phyloP scores from a whole-genome alignment of 2,888 invertebrate genomes.

The Himalopsyche kuldschensis region DNA sequence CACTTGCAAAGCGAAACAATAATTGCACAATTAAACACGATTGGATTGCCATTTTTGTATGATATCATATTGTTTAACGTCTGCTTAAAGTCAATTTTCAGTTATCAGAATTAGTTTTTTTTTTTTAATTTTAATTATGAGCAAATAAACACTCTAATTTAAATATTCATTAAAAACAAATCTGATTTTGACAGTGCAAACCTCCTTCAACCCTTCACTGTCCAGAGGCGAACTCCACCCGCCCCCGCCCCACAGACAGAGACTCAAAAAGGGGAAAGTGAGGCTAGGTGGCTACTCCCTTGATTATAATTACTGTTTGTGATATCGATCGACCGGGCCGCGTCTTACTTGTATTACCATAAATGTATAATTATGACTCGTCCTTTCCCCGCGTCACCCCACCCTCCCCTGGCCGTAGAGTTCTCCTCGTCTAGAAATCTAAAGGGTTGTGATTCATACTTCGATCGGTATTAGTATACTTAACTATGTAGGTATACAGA shows the following conservation, averaged over 20 bases:
- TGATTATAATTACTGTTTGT: slow-evolving; percentile 41
- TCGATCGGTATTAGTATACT: background rate
- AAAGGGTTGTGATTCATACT: background rate
- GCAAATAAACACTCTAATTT: background rate
- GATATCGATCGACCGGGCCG: slow-evolving; percentile 41
- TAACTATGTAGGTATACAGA: background rate
- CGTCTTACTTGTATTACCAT: slow-evolving; percentile 41
- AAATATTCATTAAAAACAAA: background rate
- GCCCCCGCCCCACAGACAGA: slow-evolving; percentile 5
- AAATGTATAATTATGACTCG: slow-evolving; percentile 40
- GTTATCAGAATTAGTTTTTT: too few species aligned
- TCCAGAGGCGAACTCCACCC: slow-evolving; percentile 34
- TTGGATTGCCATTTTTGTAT: too few species aligned
- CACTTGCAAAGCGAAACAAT: too few species aligned
- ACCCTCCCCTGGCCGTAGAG: background rate
- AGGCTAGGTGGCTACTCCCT: slow-evolving; percentile 25
- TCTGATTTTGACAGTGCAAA: slow-evolving; percentile 15
- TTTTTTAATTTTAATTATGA: background rate
- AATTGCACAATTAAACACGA: too few species aligned
- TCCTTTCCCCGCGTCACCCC: slow-evolving; percentile 10
- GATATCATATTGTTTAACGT: too few species aligned
- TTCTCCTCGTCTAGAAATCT: background rate
- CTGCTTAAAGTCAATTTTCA: too few species aligned
- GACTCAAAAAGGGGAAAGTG: slow-evolving; percentile 7
- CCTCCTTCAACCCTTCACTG: slow-evolving; percentile 38